phyloP scores from a whole-genome alignment of 2,888 invertebrate genomes.

The Coenonympha arcania region DNA sequence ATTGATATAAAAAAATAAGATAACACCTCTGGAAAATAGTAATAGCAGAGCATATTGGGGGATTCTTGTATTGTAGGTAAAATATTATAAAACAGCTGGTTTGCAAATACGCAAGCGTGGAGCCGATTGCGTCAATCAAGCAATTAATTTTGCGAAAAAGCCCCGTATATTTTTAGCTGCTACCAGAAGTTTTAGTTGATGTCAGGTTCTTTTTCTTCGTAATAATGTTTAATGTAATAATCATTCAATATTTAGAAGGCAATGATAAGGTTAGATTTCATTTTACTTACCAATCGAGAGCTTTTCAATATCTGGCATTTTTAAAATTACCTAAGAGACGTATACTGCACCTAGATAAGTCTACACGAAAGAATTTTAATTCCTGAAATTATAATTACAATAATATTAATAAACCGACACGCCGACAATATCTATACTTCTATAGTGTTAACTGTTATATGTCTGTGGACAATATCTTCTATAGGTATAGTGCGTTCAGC shows the following conservation, averaged over 20 bases:
- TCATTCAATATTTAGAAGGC: no score
- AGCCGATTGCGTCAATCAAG: neutral
- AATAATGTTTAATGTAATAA: neutral
- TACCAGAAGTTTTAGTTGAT: neutral
- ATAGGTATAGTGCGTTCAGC: no score
- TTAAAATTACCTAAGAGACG: neutral
- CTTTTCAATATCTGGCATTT: slow-evolving; percentile 11
- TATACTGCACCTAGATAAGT: neutral
- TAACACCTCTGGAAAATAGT: no score
- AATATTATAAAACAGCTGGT: neutral
- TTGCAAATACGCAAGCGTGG: neutral
- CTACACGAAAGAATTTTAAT: neutral
- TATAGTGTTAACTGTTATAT: no score
- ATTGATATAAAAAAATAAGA: no score
- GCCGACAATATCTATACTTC: no score
- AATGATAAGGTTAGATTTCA: neutral
- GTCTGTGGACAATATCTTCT: no score
- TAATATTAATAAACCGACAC: neutral
- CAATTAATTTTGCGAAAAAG: neutral
- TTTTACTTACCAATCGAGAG: slow-evolving; percentile 4
- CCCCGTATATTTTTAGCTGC: no score
- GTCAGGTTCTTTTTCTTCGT: neutral
- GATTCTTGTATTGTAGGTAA: no score
- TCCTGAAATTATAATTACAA: no score
- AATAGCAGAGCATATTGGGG: no score